Percentiles rank a stretch among this genome's conserved stretches.
phyloP scores from a whole-genome alignment of 2,888 invertebrate genomes.

The Cosmia trapezina region DNA sequence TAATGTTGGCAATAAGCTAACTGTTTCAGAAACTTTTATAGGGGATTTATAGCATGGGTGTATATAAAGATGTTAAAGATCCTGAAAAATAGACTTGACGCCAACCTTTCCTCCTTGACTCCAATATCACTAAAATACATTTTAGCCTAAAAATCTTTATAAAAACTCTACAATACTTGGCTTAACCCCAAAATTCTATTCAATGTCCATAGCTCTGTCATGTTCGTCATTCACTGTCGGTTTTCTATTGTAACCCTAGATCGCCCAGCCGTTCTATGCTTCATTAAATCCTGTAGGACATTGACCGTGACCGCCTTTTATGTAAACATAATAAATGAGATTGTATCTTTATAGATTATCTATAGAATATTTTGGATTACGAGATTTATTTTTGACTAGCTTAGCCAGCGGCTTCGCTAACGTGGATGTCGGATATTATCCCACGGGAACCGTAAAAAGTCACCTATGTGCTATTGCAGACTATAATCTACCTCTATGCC shows the following conservation, averaged over 20 bases:
- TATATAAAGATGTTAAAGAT: too few relatives aligned
- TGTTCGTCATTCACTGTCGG: conserved; percentile 36
- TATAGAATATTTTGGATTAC: conserved; percentile 18
- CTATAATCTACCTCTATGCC: too few relatives aligned
- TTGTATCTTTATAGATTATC: conserved; percentile 26
- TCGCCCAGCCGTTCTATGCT: conserved; percentile 27
- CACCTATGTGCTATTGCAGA: too few relatives aligned
- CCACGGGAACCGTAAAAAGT: too few relatives aligned
- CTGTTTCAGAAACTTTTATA: too few relatives aligned
- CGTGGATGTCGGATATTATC: too few relatives aligned
- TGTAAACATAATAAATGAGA: conserved; percentile 22
- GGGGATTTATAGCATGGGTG: too few relatives aligned
- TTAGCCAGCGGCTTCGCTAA: too few relatives aligned
- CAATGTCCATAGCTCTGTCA: conserved; percentile 21
- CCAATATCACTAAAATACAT: neutral
- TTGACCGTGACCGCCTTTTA: conserved; percentile 37
- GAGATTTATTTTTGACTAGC: conserved; percentile 8
- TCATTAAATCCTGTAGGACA: conserved; percentile 49
- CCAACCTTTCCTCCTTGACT: neutral
- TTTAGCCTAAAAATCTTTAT: neutral
- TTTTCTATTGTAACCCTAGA: conserved; percentile 38
- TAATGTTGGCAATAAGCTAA: too few relatives aligned
- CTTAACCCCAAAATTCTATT: conserved; percentile 49
- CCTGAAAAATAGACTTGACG: neutral
- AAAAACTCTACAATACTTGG: conserved; percentile 37